Evolutionary conservation across 2,113 vertebrate species (phyloP).

Genomic region (Quiscalus mexicanus): DNA sequence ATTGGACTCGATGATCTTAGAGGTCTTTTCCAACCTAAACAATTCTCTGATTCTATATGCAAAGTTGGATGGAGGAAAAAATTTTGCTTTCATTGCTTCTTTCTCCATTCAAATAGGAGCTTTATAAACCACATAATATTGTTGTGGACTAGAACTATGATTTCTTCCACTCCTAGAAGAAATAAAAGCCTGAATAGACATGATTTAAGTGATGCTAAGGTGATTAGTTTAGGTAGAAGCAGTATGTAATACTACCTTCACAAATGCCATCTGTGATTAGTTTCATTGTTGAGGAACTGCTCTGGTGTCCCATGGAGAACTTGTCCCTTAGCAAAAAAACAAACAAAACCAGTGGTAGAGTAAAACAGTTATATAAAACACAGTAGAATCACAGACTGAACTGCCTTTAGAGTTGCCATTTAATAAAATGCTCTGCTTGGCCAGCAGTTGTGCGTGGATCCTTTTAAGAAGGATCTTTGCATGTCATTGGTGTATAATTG

Average conservation of each 20-base stretch:
- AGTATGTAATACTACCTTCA: background rate
- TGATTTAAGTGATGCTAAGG: background rate
- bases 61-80: background rate
- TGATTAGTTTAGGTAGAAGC: background rate
- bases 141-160: background rate
- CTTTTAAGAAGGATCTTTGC: background rate
- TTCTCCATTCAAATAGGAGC: background rate
- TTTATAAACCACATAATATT: background rate
- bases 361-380: background rate
- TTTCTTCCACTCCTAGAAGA: background rate
- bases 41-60: background rate
- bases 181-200: background rate
- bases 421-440: background rate
- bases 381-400: background rate
- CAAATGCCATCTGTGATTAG: background rate
- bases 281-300: background rate
- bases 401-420: background rate
- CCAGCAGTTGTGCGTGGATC: background rate
- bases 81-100: background rate
- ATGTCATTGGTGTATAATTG: background rate
- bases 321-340: background rate
- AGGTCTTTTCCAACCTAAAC: background rate
- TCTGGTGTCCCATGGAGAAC: background rate
- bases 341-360: background rate
- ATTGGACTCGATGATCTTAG: background rate